Evolutionary conservation across 2,113 vertebrate genomes (phyloP).

Genomic region (Elephas maximus): DNA sequence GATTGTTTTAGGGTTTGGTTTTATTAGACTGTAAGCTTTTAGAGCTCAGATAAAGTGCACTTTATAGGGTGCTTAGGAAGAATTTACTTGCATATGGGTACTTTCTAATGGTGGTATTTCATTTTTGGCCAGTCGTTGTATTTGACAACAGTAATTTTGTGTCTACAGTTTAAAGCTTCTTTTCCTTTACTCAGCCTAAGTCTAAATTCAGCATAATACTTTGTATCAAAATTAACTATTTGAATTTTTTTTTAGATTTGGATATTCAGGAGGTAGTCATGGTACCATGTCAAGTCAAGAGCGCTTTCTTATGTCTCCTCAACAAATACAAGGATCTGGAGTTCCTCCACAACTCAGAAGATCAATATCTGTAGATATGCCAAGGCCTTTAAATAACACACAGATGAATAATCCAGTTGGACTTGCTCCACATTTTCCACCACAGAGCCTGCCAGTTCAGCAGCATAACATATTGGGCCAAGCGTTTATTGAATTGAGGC

Average conservation of each 20-base stretch:
- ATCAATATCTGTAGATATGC: conserved; percentile 90
- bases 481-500: conserved; percentile 96
- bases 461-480: conserved; percentile 97
- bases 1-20: too few species aligned
- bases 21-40: neutral
- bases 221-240: neutral
- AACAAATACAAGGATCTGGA: conserved; percentile 89
- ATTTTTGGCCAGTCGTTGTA: neutral
- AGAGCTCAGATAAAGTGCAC: neutral
- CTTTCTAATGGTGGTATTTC: neutral
- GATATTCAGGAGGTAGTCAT: conserved; percentile 89
- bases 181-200: neutral
- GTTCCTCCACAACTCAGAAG: conserved; percentile 92
- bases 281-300: conserved; percentile 90
- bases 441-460: conserved; percentile 91
- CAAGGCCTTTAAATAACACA: conserved; percentile 84
- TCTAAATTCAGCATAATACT: neutral
- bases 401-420: conserved; percentile 85
- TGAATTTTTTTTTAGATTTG: conserved; percentile 87
- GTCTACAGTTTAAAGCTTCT: neutral
- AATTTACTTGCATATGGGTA: neutral
- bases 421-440: conserved; percentile 92
- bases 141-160: neutral
- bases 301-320: conserved; percentile 90
- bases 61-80: neutral